Base-by-base conservation (phyloP, 2,888 invertebrate species). In the Oegoconia quadripuncta region DNA sequence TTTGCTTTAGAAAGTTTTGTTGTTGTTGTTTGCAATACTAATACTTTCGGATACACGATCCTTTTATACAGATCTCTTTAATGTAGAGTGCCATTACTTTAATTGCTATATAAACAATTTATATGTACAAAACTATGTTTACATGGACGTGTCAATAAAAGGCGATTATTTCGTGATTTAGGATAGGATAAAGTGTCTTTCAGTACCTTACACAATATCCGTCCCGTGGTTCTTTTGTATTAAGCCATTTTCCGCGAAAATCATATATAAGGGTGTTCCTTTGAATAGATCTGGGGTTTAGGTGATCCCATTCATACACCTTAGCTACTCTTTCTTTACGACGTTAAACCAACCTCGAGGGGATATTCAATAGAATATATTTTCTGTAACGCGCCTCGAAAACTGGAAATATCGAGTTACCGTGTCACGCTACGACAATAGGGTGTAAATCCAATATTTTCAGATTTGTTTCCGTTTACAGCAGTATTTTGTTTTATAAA, bases 301-400 rank as follows among this genome's bases (percentile, higher is more conserved):
- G 52, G 43, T 45, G 54, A 64, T 52, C 55, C 59, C 55, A 60
- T 64, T 67, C 65, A 74, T 69, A 59, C 67, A 62, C 67, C 64
- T 71, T 66, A 59, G 62, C 67, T 66, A 71, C 74, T 65, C 56
- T n/a, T n/a, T n/a, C n/a, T 60, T 67, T 57, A 48, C 41, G 48
- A 57, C 53, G 59, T 43, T 55, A 54, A 56, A 52, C 53, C 54
- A 42, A 47, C 46, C 12, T 28, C 26, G 20, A 22, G 33, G 37
- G 16, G 37, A 39, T 35, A 33, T 39, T 39, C 33, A 41, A 41
- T 41, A 41, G 40, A 32, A 25, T 11, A 32, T 20, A 30, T 9
- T 3, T 28, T 6, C 9, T n/a, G 28, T 8, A 15, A 28, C 15
- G 15, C 15, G 11, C 6, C 29, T 6, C 16, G 14, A 32, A 17